Evolutionary conservation across 2,797 vertebrate species (phyloP).

Genomic region (Pampus argenteus): DNA sequence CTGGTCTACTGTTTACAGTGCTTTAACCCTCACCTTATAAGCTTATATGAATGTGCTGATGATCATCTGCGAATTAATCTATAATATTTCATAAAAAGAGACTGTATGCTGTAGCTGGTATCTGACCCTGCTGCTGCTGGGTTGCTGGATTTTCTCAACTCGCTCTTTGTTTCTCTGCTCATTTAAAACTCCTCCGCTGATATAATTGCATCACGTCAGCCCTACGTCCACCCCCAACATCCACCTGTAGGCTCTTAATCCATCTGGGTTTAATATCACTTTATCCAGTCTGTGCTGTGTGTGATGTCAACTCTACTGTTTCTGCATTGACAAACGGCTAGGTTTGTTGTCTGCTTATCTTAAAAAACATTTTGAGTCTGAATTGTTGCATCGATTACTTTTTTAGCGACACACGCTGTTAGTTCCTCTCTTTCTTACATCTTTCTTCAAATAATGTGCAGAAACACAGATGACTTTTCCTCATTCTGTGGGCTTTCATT

Average conservation of each 20-base stretch:
- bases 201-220: not conserved
- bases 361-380: not conserved
- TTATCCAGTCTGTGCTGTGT: not conserved
- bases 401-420: conserved; percentile 6
- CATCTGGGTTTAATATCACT: not conserved
- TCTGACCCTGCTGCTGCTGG: not conserved
- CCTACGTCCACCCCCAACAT: not conserved
- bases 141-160: not conserved
- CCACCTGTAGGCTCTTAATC: not conserved
- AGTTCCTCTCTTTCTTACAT: not conserved
- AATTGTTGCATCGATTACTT: conserved; percentile 6
- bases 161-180: not conserved
- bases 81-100: not conserved
- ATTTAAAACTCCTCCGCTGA: not conserved
- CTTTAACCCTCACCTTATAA: not conserved
- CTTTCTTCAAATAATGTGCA: not conserved
- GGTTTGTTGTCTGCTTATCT: not conserved
- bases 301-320: not conserved
- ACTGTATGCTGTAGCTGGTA: not conserved
- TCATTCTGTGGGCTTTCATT: conserved; percentile 26
- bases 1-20: not conserved
- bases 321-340: not conserved
- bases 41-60: not conserved
- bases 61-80: not conserved
- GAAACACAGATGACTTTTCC: conserved; percentile 32